Evolutionary conservation across 2,113 vertebrate species (phyloP), one percentile per base, ranked within the genome.

Genomic region (Ranitomeya variabilis): DNA sequence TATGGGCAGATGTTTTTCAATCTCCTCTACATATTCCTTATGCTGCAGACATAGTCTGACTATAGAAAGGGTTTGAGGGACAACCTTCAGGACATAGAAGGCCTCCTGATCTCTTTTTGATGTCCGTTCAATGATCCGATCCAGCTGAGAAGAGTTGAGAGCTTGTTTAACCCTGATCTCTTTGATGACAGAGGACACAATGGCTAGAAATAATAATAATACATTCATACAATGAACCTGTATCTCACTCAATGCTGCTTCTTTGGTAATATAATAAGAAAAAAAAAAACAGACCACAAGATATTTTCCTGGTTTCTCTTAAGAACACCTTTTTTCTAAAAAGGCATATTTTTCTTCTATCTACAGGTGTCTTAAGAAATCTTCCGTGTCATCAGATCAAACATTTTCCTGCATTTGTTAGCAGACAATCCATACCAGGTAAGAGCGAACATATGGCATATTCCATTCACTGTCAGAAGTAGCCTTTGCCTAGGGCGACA

Each of bases 341-440:
- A 14, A 60, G 54, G 3, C 55, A 54, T 52, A 11, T 21, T 62
- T 6, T 62, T 67, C 62, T 64, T 87, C 62, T 87, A 18, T 82
- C 67, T 37, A 23, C 21, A 87, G 86, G 78, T 87, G 78, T 26
- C 11, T 16, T 54, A 57, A 12, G 57, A 55, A 66, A 19, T 62
- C 59, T 26, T 66, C 55, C 4, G 78, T 7, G 52, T 82, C 64
- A n/a, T 23, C 52, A 26, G 52, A 81, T 31, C 77, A 57, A 55
- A 55, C 23, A 45, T 67, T 21, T n/a, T 14, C n/a, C 66, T 73
- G 64, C 26, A 31, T 51, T 81, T 82, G 45, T 60, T 74, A 59
- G 51, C 62, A 59, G 19, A 57, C 51, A 74, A 37, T 67, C 78
- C 64, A 81, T 45, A 71, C 64, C 86, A 87, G 86, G 86, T 87